Evolutionary conservation across 2,888 invertebrate species (phyloP).

Genomic region (Coremacera marginata): DNA sequence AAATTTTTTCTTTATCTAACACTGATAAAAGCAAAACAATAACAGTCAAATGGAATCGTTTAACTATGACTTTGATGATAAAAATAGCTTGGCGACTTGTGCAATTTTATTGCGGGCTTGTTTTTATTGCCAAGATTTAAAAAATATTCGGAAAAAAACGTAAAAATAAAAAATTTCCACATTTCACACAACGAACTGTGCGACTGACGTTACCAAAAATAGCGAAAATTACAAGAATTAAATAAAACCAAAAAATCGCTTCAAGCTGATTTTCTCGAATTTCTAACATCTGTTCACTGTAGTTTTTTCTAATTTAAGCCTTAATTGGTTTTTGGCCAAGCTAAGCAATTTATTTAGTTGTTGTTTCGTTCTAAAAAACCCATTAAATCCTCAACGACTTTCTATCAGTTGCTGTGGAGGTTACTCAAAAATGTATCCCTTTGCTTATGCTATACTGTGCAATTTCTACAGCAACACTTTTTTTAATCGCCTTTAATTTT

Average conservation of each 20-base stretch:
- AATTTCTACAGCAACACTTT: background rate
- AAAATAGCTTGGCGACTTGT: too few relatives aligned
- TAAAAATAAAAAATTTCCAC: background rate
- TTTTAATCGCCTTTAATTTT: background rate
- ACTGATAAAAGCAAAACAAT: too few relatives aligned
- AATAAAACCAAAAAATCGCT: background rate
- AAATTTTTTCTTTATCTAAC: background rate
- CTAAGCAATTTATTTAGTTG: too few relatives aligned
- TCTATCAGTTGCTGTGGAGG: background rate
- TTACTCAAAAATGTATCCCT: background rate
- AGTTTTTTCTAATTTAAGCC: too few relatives aligned
- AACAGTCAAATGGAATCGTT: too few relatives aligned
- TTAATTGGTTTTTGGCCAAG: too few relatives aligned
- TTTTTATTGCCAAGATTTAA: background rate
- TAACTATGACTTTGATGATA: too few relatives aligned
- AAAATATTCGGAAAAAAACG: background rate
- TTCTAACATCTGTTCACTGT: background rate
- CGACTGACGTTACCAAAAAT: too few relatives aligned
- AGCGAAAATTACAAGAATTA: background rate
- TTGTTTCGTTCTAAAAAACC: too few relatives aligned
- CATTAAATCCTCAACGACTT: background rate
- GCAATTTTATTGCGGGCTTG: background rate
- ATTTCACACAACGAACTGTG: too few relatives aligned
- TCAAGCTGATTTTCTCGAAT: background rate
- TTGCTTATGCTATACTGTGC: background rate